phyloP scores from a whole-genome alignment of 2,113 vertebrate species.

The Ia io region DNA sequence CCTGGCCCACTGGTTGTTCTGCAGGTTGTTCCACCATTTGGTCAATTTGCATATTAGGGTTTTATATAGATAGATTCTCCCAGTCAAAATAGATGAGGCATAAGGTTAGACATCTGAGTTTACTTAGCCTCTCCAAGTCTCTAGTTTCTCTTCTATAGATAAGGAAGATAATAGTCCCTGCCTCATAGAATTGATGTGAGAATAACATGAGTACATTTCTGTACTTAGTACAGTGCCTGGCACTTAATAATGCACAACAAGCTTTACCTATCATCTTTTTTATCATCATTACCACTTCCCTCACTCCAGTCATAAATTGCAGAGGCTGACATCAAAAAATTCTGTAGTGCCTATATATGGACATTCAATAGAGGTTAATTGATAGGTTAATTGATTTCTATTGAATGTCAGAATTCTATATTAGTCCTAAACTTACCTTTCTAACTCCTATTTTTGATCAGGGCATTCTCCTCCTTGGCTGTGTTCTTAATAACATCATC shows the following conservation, averaged over 20 bases:
- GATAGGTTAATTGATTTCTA: background rate
- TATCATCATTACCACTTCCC: background rate
- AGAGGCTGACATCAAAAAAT: constrained; percentile 11
- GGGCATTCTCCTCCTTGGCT: background rate
- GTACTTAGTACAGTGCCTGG: background rate
- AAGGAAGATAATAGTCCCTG: background rate
- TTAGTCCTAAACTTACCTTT: background rate
- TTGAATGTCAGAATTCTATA: constrained; percentile 9
- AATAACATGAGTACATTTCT: background rate
- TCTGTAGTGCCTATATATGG: background rate
- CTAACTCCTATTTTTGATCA: background rate
- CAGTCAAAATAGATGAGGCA: background rate
- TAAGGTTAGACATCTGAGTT: background rate
- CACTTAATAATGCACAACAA: background rate
- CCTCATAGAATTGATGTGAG: background rate
- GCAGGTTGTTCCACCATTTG: too few species aligned
- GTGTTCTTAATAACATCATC: background rate
- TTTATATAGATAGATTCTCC: background rate
- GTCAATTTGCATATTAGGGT: too few species aligned
- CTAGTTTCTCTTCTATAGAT: background rate
- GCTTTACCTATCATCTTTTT: background rate
- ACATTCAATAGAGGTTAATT: background rate
- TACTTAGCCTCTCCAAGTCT: background rate
- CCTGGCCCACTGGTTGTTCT: too few species aligned
- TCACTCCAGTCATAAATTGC: background rate